Conservation (phyloP, 2,888 invertebrate genomes). For the Stomorhina lunata region DNA sequence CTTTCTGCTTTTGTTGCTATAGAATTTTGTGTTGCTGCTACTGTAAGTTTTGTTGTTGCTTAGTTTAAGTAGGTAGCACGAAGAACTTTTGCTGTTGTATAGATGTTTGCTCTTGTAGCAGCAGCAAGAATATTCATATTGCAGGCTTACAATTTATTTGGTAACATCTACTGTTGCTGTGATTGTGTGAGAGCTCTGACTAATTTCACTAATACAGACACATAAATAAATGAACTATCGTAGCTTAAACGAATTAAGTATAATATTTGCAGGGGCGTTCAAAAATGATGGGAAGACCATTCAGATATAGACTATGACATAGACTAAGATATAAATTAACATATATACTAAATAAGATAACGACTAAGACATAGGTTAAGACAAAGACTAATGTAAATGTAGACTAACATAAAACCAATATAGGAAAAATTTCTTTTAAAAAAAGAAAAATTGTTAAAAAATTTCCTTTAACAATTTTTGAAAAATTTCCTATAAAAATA, state of each 20-base stretch:
- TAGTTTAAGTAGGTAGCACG: conserved; percentile 46
- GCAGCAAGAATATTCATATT: not conserved
- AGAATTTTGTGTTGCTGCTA: conserved; percentile 12
- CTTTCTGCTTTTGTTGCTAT: conserved; percentile 48
- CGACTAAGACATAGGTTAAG: no score
- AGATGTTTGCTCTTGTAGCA: conserved; percentile 10
- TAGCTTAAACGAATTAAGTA: conserved; percentile 66
- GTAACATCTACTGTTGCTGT: not conserved
- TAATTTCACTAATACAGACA: conserved; percentile 61
- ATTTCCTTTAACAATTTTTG: no score
- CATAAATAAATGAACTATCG: conserved; percentile 66
- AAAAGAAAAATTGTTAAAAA: no score
- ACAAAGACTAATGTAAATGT: no score
- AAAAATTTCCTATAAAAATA: no score
- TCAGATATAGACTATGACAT: no score
- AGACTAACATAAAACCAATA: no score
- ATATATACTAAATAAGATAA: no score
- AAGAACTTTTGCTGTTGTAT: conserved; percentile 19
- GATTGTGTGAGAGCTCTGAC: not conserved
- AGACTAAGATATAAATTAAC: no score
- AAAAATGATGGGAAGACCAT: not conserved
- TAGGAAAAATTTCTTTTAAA: no score
- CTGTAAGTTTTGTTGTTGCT: not conserved
- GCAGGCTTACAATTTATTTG: conserved; percentile 7
- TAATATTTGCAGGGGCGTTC: conserved; percentile 55